phyloP scores from a whole-genome alignment of 2,797 vertebrate genomes.

The Florisuga fusca region DNA sequence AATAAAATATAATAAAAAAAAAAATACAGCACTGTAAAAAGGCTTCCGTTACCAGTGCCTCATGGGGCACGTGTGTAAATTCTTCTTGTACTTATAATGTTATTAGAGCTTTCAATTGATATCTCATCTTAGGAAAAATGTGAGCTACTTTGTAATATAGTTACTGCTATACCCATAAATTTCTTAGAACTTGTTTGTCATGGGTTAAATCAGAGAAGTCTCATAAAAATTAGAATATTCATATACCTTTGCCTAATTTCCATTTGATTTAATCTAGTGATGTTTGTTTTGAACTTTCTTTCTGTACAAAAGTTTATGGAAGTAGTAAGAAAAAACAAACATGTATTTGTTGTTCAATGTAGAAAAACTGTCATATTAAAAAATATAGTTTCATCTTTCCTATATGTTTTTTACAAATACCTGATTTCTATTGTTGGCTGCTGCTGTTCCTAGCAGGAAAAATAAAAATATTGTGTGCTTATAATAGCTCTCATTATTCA shows the following conservation, averaged over 20 bases:
- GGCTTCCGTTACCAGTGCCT: not conserved
- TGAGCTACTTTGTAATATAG: not conserved
- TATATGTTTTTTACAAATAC: not conserved
- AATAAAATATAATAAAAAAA: not conserved
- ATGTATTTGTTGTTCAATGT: not conserved
- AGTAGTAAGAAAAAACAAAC: not conserved
- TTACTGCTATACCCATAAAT: not conserved
- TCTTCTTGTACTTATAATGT: not conserved
- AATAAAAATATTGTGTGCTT: not conserved
- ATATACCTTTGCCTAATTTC: not conserved
- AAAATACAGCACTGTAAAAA: not conserved
- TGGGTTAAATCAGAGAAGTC: not conserved
- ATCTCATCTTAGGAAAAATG: not conserved
- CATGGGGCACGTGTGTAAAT: not conserved
- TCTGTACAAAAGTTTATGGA: not conserved
- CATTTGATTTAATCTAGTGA: not conserved
- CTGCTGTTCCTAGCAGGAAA: not conserved
- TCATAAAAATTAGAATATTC: not conserved
- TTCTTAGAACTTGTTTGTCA: not conserved
- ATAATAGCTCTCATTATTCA: not conserved
- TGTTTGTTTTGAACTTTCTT: not conserved
- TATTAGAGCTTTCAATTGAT: not conserved
- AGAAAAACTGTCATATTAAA: not conserved
- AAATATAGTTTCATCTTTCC: not conserved
- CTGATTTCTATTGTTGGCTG: not conserved